Base-by-base conservation (phyloP, 37 sponge, comb jelly and placozoan species). In the Beroe ovata region DNA sequence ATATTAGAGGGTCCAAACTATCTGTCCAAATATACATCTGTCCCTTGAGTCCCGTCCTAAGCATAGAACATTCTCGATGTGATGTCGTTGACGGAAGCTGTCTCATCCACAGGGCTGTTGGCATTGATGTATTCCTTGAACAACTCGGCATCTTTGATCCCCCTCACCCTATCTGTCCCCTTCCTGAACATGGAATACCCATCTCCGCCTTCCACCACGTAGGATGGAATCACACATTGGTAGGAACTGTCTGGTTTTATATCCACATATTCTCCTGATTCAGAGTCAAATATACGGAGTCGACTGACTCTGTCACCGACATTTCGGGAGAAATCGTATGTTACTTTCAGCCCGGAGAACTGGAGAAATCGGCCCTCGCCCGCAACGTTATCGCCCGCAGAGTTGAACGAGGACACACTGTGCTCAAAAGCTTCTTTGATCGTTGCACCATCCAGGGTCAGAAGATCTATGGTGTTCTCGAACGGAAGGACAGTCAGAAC, bases 401-500 rank as follows among this genome's bases (percentile, higher is more conserved):
- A 33, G 33, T 77, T 40, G n/a, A 77, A 42, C 6, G 69, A 18
- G 36, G 69, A 66, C 23, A 77, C 84, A 4, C 84, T 42, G 26
- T 42, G 42, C 0, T 89, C 89, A 18, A 89, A 89, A 19, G 60
- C 89, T 14, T 60, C 39, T 21, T 39, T 89, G 26, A 89, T 26
- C 11, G 16, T 30, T 21, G 34, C 20, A 60, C 88, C 88, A 4
- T 8, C 6, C n/a, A 88, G 8, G 8, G 30, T 32, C 18, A 14
- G 32, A 38, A 22, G 33, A 58, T 89, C 62, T 6, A 89, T 36
- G 33, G 89, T 89, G 39, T 89, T 89, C 39, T 62, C 64, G 37
- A 89, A 89, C 2, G 89, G 89, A 14, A 89, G 28, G 14, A 89
- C 89, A 6, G 60, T 60, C 23, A 89, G 39, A 8, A 89, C 39